Evolutionary conservation across 1,140 invertebrate species (phyloP).

Genomic region (Lordiphosa stackelbergi): DNA sequence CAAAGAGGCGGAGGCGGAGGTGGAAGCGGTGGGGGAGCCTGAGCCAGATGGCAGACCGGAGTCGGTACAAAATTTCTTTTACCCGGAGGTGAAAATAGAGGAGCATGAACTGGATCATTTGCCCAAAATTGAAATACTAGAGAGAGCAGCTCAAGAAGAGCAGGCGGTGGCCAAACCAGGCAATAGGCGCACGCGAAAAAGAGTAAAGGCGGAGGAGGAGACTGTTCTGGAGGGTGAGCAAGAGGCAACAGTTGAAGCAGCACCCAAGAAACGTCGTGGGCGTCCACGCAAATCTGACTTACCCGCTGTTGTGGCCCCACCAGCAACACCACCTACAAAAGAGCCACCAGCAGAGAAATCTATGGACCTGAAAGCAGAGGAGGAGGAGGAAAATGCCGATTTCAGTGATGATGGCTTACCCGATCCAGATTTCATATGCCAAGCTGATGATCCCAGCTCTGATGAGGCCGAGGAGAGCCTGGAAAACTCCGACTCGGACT

Average conservation of each 20-base stretch:
- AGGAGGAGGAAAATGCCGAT: slow-evolving; percentile 8
- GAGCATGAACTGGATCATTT: slow-evolving; percentile 67
- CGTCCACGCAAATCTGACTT: slow-evolving; percentile 44
- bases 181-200: slow-evolving; percentile 38
- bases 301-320: not conserved
- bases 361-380: slow-evolving; percentile 40
- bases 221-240: not conserved
- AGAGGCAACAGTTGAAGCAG: not conserved
- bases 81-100: slow-evolving; percentile 67
- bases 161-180: not conserved
- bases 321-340: not conserved
- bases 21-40: slow-evolving; percentile 1
- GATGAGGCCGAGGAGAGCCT: slow-evolving; percentile 29
- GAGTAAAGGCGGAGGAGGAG: slow-evolving; percentile 40
- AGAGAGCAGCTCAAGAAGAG: slow-evolving; percentile 9
- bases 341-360: slow-evolving; percentile 8
- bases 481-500: slow-evolving; percentile 47
- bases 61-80: slow-evolving; percentile 48
- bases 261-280: slow-evolving; percentile 46
- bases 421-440: slow-evolving; percentile 34
- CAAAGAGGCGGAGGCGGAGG: slow-evolving; percentile 11
- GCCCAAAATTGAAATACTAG: slow-evolving; percentile 68
- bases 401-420: slow-evolving; percentile 39
- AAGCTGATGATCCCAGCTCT: slow-evolving; percentile 28
- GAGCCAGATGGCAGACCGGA: slow-evolving; percentile 15